phyloP scores from a whole-genome alignment of 2,888 invertebrate genomes.

The Baccha elongata region DNA sequence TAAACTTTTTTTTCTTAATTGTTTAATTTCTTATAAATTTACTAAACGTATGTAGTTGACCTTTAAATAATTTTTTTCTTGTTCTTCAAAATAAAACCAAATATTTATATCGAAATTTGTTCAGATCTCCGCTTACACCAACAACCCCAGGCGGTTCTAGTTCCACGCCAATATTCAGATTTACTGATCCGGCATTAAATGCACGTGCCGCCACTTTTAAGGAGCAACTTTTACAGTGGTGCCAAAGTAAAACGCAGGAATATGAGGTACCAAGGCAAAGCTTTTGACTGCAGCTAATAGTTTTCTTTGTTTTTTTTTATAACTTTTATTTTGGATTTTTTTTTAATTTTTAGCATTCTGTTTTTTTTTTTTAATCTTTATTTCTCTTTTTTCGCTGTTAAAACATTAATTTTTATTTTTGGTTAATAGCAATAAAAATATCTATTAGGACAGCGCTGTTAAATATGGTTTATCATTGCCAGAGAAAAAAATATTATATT shows the following conservation, averaged over 20 bases:
- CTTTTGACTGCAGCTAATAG: slow-evolving; percentile 56
- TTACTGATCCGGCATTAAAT: slow-evolving; percentile 94
- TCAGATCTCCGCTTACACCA: slow-evolving; percentile 90
- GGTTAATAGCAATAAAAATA: slow-evolving; percentile 1
- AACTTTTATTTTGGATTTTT: slow-evolving; percentile 34
- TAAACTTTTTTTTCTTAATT: slow-evolving; percentile 15
- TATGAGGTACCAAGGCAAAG: slow-evolving; percentile 90
- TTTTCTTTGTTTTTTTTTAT: slow-evolving; percentile 53
- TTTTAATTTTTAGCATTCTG: slow-evolving; percentile 41
- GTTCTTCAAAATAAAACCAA: slow-evolving; percentile 45
- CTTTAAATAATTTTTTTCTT: background rate
- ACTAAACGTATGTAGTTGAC: slow-evolving; percentile 23
- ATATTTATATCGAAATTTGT: slow-evolving; percentile 82
- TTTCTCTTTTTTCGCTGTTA: slow-evolving; percentile 26
- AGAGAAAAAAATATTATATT: background rate
- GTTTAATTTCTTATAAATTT: slow-evolving; percentile 18
- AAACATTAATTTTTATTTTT: slow-evolving; percentile 24
- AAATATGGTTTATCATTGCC: slow-evolving; percentile 25
- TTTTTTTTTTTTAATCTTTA: slow-evolving; percentile 28
- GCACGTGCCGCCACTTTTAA: slow-evolving; percentile 97
- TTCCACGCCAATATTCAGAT: slow-evolving; percentile 92
- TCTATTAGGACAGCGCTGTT: background rate
- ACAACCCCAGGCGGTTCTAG: slow-evolving; percentile 85
- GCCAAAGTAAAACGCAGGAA: slow-evolving; percentile 97
- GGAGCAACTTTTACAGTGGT: slow-evolving; percentile 98